Evolutionary conservation across 2,113 vertebrate genomes (phyloP).

Genomic region (Cyanocitta stelleri): DNA sequence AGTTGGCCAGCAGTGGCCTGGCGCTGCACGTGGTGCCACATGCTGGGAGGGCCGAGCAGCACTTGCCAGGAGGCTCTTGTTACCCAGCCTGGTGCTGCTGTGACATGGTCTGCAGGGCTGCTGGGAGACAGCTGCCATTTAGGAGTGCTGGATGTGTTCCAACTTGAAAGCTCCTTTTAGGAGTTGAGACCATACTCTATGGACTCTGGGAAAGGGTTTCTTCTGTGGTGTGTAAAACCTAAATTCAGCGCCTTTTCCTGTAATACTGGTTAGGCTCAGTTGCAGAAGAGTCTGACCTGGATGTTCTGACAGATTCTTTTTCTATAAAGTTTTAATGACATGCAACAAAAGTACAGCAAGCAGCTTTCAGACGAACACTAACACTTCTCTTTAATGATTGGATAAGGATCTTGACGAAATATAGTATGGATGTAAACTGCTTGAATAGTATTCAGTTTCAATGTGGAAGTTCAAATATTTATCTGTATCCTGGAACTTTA

Average conservation of each 20-base stretch:
- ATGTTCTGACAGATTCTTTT: neutral
- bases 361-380: neutral
- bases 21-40: rapidly evolving
- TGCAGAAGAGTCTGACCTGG: neutral
- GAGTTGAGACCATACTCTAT: neutral
- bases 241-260: neutral
- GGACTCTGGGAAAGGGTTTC: neutral
- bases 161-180: neutral
- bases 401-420: neutral
- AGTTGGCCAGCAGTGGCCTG: neutral
- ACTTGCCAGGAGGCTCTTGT: neutral
- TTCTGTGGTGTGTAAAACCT: neutral
- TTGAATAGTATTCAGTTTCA: neutral
- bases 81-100: rapidly evolving
- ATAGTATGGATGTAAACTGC: neutral
- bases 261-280: neutral
- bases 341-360: neutral
- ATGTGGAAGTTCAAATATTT: neutral
- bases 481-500: neutral
- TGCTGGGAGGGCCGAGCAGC: neutral
- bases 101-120: rapidly evolving
- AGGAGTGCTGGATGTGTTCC: neutral
- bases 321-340: neutral
- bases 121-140: rapidly evolving
- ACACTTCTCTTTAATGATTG: neutral